Base-by-base conservation (phyloP, 2,797 vertebrate species). In the Poecilia gillii region DNA sequence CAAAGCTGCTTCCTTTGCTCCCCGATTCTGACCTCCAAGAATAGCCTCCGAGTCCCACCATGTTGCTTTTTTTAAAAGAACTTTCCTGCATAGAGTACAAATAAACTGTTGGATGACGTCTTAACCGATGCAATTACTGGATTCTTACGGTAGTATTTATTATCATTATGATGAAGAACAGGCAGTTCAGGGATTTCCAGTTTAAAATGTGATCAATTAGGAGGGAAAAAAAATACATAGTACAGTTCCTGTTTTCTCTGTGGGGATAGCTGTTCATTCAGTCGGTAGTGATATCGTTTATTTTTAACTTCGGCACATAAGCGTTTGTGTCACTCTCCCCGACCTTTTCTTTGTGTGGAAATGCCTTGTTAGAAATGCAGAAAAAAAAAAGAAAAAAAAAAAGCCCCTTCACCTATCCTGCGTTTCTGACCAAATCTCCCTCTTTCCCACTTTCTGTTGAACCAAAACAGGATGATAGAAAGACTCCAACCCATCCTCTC, bases 1-100 rank as follows among this genome's bases (percentile, higher is more conserved):
- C 84, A 84, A 88, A 86, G 85, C 88, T 74, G 82, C 90, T 87
- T 79, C 86, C 83, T 89, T 87, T 87, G 74, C 84, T 84, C 79
- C 81, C 53, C 23, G 46, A 6, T 59, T 86, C 88, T 87, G 81
- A 91, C 93, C 89, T 93, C 90, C 79, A n/a, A 82, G 1, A 45
- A 75, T 25, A 87, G 84, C 89, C 86, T 85, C 90, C 86, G 83
- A 90, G 85, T 86, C 89, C 79, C 55, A 73, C 79, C 80, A 6
- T 77, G 81, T 57, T 66, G 75, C 79, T 84, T 86, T 89, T 89
- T 90, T 23, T 51, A 7, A 90, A 74, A 87, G 84, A 80, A 87
- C 77, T 82, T 74, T 75, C 89, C 85, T 43, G 49, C 81, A 36
- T 86, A 74, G 76, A 77, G 68, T 81, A 84, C 66, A 84, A 62